Conservation (phyloP, 2,113 vertebrate species). For the Lontra canadensis region DNA sequence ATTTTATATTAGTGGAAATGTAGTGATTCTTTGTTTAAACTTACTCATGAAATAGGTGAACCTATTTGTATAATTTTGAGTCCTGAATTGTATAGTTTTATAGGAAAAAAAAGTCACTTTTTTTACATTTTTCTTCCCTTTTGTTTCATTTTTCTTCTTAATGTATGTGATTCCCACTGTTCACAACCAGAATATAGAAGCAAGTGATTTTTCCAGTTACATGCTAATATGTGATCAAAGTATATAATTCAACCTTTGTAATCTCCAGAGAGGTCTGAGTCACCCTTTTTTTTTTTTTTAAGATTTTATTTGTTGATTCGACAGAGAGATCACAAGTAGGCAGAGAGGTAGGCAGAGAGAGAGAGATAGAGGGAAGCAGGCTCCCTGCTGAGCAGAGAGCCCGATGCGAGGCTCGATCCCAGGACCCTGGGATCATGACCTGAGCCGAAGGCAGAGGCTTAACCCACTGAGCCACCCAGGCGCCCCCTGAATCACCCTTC, state of each 20-base stretch:
- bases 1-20: background rate
- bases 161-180: conserved; percentile 1
- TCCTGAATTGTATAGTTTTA: background rate
- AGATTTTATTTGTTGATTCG: no score
- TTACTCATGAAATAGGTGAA: background rate
- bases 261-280: background rate
- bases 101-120: background rate
- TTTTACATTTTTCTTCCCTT: background rate
- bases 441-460: no score
- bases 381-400: no score
- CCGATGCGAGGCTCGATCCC: no score
- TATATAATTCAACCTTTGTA: background rate
- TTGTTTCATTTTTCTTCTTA: background rate
- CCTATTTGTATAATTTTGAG: background rate
- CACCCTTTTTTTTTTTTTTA: background rate
- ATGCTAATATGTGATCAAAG: background rate
- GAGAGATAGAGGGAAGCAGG: no score
- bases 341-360: no score
- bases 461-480: no score
- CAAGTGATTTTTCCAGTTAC: conserved; percentile 24
- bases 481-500: background rate
- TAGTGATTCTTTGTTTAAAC: background rate
- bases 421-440: no score
- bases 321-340: no score
- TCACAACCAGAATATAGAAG: conserved; percentile 8